These are phyloP conservation scores for Coregonus sp. DNA, from an alignment of 2,797 vertebrate genomes.

Conservation along the genomic window DNA sequence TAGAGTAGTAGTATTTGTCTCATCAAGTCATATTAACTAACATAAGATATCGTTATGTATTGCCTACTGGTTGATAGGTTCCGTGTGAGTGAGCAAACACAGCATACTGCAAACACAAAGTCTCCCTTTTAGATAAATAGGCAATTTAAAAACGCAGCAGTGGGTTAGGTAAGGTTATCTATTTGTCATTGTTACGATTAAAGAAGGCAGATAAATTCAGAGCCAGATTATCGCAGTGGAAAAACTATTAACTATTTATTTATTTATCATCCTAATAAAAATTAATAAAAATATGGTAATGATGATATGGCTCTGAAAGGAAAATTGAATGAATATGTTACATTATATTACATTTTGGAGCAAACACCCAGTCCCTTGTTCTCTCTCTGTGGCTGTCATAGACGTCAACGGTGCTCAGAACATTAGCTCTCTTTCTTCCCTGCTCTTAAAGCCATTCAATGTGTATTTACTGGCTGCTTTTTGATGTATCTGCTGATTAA, in stretches of 20 bases:
- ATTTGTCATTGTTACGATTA: conserved; percentile 69
- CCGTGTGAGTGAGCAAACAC: conserved; percentile 27
- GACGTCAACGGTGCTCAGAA: conserved; percentile 44
- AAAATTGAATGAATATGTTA: conserved; percentile 1
- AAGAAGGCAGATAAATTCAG: conserved; percentile 57
- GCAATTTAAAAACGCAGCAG: conserved; percentile 73
- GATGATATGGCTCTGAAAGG: conserved; percentile 16
- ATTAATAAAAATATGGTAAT: no score
- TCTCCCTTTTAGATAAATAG: conserved; percentile 63
- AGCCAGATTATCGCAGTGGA: conserved; percentile 49
- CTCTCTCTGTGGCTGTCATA: conserved; percentile 42
- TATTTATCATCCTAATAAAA: conserved; percentile 46
- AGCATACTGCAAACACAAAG: conserved; percentile 34
- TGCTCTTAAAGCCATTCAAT: neutral
- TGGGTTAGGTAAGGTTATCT: conserved; percentile 53
- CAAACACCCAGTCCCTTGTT: neutral
- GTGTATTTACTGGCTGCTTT: no score
- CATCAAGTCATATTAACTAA: neutral
- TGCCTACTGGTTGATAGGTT: neutral
- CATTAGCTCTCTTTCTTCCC: conserved; percentile 51
- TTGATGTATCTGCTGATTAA: no score
- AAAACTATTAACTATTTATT: conserved; percentile 55
- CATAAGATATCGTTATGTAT: neutral
- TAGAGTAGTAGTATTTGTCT: no score
- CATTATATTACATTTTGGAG: conserved; percentile 5